Evolutionary conservation across 2,888 invertebrate genomes (phyloP), one percentile per base, ranked within the genome.

Genomic region (Eupithecia pulchellata): DNA sequence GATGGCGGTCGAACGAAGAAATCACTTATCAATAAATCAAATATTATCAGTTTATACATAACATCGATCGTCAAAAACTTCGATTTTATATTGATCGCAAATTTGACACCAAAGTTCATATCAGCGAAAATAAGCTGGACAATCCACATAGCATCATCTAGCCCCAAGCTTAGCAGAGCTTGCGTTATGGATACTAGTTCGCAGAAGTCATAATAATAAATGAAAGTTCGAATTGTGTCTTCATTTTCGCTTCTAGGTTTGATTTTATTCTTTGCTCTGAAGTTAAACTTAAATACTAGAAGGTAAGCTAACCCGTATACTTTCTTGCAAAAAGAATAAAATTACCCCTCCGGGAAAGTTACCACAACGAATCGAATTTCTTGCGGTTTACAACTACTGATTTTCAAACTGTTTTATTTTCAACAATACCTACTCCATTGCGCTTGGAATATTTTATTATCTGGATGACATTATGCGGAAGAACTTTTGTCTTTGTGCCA

Each of bases 351-450:
- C 66, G 71, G 66, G 68, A 79, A 82, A 83, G 78, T 84, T 72
- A 70, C 71, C 72, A 47, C 64, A 81, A 42, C 64, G 79, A 81
- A 85, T 84, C 79, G 78, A 84, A 84, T 84, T 81, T 79, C 76
- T 77, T 82, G 75, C 79, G 79, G 78, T 81, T 85, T 77, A 66
- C 73, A 76, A 72, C 68, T 70, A 69, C 66, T 76, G 76, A 78
- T 73, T 71, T 74, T 64, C 64, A 20, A 74, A 72, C 66, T 62
- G 66, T 77, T 76, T 77, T 73, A 68, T 20, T 70, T 52, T 70
- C 66, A 71, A 65, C 68, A 25, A 66, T 68, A 62, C n/a, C n/a
- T n/a, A n/a, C 63, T 32, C 64, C 39, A 34, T 64, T 66, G 68
- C 39, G 69, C 61, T 66, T 66, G 27, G 25, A 62, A 66, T 60